Conservation (phyloP, 2,888 invertebrate genomes). For the Nomada ferruginata region DNA sequence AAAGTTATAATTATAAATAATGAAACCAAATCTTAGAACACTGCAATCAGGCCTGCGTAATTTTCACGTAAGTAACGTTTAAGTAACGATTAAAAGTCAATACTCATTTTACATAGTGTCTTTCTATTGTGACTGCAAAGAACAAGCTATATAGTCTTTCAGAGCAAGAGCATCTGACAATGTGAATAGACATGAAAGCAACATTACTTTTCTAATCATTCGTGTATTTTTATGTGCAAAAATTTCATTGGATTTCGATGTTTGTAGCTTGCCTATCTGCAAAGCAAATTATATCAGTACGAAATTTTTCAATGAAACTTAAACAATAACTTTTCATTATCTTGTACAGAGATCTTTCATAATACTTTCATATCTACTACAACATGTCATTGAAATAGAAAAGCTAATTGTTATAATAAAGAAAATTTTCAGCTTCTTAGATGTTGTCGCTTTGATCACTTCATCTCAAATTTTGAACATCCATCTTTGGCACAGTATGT, state of each 20-base stretch:
- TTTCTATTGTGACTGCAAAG: constrained; percentile 5
- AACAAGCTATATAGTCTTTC: constrained; percentile 29
- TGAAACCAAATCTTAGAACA: constrained; percentile 25
- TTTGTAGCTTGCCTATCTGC: constrained; percentile 12
- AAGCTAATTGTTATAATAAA: constrained; percentile 63
- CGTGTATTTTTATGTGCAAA: neutral
- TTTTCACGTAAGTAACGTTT: constrained; percentile 4
- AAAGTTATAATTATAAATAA: constrained; percentile 23
- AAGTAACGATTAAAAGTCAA: constrained; percentile 11
- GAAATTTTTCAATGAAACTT: constrained; percentile 23
- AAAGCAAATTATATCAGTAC: constrained; percentile 34
- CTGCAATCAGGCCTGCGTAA: constrained; percentile 23
- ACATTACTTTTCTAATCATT: constrained; percentile 17
- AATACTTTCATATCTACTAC: constrained; percentile 29
- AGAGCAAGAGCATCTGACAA: constrained; percentile 7
- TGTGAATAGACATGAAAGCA: constrained; percentile 8
- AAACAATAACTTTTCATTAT: constrained; percentile 21
- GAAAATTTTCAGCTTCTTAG: constrained; percentile 72
- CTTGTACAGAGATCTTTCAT: constrained; percentile 29
- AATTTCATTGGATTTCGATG: neutral
- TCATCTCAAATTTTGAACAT: constrained; percentile 79
- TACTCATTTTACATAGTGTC: constrained; percentile 11
- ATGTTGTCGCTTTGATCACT: constrained; percentile 61
- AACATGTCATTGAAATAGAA: constrained; percentile 44
- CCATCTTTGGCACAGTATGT: constrained; percentile 81